A percentile compares a stretch with the other conserved stretches of the same genome.
These are phyloP conservation scores for Mormyrops attenuatus DNA, from an alignment of 2,797 vertebrate species.

Conservation along the genomic window DNA sequence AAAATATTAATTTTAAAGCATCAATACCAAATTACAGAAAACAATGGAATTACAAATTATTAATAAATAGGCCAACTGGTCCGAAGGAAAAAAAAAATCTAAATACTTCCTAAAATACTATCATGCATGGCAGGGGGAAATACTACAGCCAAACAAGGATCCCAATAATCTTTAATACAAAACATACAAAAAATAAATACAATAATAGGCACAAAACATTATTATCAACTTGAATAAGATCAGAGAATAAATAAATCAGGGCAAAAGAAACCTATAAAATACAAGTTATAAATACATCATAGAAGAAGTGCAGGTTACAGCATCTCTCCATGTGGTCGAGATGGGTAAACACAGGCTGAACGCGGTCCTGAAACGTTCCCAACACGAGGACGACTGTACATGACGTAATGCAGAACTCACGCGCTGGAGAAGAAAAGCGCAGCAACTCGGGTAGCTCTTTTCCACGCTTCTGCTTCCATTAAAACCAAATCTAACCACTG, in stretches of 20 bases:
- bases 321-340: background rate
- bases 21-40: background rate
- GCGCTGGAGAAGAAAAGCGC: background rate
- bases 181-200: background rate
- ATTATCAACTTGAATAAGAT: background rate
- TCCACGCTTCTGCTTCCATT: background rate
- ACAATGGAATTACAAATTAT: background rate
- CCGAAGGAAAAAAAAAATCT: background rate
- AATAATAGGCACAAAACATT: background rate
- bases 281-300: too few species aligned
- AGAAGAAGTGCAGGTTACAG: background rate
- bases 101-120: background rate
- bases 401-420: conserved; percentile 6
- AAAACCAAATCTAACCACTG: background rate
- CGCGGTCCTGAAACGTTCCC: background rate
- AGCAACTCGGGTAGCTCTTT: background rate
- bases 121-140: background rate
- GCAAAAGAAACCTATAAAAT: background rate
- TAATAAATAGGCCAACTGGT: background rate
- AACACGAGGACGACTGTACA: conserved; percentile 15
- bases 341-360: background rate
- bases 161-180: background rate
- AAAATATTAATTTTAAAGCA: background rate
- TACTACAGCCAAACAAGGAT: background rate
- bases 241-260: background rate